A percentile compares a stretch with the other conserved stretches of the same genome.
phyloP scores from a whole-genome alignment of 2,797 vertebrate species.

The Glossophaga mutica region DNA sequence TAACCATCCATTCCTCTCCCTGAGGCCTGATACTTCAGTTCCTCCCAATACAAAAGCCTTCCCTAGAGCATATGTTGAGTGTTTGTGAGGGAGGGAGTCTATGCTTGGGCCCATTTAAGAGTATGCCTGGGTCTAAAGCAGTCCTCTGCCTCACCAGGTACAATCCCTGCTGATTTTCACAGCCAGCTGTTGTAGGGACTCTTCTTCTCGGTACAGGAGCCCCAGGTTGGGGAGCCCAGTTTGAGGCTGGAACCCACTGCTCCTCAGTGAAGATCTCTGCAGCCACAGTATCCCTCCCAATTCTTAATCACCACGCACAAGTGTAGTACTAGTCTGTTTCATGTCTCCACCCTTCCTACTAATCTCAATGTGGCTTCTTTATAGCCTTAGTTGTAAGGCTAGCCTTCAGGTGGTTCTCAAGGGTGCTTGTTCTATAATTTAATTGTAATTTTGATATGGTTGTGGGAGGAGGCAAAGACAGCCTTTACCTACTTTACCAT shows the following conservation, averaged over 20 bases:
- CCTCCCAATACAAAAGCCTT: not conserved
- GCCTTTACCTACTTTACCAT: not conserved
- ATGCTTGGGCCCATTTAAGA: not conserved
- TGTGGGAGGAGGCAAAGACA: not conserved
- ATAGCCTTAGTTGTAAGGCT: not conserved
- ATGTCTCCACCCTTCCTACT: not conserved
- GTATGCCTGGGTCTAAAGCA: not conserved
- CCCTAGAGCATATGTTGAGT: not conserved
- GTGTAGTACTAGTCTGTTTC: not conserved
- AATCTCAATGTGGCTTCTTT: not conserved
- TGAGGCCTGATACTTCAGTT: not conserved
- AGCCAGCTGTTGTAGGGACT: not conserved
- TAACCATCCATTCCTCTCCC: not conserved
- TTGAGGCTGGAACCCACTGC: not conserved
- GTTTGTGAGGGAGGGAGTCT: not conserved
- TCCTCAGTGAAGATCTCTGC: not conserved
- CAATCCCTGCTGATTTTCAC: not conserved
- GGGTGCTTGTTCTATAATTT: not conserved
- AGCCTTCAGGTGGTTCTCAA: not conserved
- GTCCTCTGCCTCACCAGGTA: not conserved
- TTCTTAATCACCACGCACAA: not conserved
- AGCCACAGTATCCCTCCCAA: not conserved
- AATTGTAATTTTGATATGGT: not conserved
- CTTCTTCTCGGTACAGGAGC: not conserved
- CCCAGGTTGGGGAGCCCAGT: not conserved